These are phyloP conservation scores for Heloderma charlesbogerti DNA, from an alignment of 2,113 vertebrate species.

Conservation along the genomic window DNA sequence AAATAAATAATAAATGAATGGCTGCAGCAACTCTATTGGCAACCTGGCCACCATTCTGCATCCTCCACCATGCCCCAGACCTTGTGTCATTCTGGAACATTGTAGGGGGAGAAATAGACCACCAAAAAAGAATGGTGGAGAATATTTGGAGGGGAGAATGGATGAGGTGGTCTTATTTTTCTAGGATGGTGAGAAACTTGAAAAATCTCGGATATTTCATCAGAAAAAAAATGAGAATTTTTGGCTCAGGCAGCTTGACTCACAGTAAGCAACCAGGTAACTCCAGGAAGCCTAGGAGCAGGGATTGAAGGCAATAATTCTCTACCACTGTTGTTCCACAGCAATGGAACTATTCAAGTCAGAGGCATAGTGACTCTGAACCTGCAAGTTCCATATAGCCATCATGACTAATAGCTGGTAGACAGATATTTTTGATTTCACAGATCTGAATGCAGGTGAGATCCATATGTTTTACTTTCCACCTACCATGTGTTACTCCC, in stretches of 20 bases:
- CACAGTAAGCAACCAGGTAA: background rate
- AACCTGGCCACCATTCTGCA: no score
- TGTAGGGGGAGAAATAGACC: no score
- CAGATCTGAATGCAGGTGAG: background rate
- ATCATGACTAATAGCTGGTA: background rate
- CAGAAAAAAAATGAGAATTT: no score
- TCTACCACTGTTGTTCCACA: background rate
- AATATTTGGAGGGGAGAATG: no score
- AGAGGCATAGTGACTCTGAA: background rate
- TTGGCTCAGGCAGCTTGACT: background rate
- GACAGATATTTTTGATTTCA: constrained; percentile 14
- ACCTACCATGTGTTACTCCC: background rate
- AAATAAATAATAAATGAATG: no score
- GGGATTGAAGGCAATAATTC: background rate
- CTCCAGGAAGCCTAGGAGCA: background rate
- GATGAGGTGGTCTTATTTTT: background rate
- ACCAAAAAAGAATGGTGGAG: no score
- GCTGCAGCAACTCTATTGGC: no score
- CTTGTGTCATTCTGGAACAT: no score
- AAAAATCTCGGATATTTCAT: no score
- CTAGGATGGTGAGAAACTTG: no score
- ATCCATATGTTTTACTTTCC: constrained; percentile 14
- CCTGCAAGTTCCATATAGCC: background rate
- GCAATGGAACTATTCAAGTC: background rate
- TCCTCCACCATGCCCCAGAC: no score